phyloP scores from a whole-genome alignment of 2,797 vertebrate species.

The Dryobates pubescens region DNA sequence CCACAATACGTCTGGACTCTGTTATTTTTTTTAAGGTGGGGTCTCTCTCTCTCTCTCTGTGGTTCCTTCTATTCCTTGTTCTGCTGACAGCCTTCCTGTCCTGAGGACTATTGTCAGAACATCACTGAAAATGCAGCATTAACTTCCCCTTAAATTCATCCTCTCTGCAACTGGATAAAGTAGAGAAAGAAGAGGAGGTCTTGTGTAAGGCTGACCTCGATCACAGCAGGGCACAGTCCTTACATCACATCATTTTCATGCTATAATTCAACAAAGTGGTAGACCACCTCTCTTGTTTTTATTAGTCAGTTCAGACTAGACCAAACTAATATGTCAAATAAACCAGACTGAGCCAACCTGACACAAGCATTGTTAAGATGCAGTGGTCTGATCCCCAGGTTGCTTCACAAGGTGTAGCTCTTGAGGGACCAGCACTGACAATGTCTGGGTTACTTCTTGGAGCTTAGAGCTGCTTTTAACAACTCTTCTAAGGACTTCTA shows the following conservation, averaged over 20 bases:
- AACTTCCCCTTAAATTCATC: neutral
- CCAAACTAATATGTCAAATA: neutral
- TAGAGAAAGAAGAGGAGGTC: conserved; percentile 6
- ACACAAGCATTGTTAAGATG: neutral
- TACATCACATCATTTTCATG: neutral
- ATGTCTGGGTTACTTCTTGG: neutral
- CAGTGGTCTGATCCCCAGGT: neutral
- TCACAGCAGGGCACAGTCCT: neutral
- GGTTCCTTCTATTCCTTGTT: neutral
- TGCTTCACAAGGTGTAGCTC: neutral
- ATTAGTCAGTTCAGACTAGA: neutral
- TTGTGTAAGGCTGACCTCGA: neutral
- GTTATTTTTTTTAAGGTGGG: neutral
- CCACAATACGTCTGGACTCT: neutral
- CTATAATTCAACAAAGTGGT: neutral
- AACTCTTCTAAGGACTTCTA: neutral
- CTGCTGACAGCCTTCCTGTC: neutral
- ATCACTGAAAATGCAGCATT: neutral
- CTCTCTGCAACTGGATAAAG: neutral
- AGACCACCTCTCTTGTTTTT: neutral
- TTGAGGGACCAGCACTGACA: neutral
- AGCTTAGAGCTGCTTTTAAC: neutral
- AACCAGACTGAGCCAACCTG: neutral
- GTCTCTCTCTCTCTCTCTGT: neutral
- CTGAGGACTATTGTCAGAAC: neutral